Evolutionary conservation across 2,113 vertebrate species (phyloP), one percentile per base, ranked within the genome.

Genomic region (Dasypus novemcinctus): DNA sequence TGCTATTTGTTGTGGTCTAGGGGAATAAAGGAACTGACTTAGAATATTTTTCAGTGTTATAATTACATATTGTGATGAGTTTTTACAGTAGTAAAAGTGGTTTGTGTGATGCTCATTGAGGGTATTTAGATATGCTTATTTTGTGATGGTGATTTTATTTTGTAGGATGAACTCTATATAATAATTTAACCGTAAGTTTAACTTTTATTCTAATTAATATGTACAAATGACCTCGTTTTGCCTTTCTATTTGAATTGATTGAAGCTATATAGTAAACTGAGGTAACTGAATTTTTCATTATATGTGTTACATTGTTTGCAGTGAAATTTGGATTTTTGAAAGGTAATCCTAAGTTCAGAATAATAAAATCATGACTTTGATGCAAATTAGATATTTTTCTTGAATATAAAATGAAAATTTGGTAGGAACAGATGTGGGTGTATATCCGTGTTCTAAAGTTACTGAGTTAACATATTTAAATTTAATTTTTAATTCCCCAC

Each of bases 381-480:
- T 97, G 69, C 71, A 95, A 90, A 93, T 96, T 90, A 96, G 92
- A 23, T 97, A 66, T 93, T 96, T 95, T 94, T 96, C 86, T 90
- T 92, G 93, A 96, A 72, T 90, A 91, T 96, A 87, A 96, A 96
- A 68, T 94, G 69, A 95, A 96, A 96, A 93, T 87, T 90, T 96
- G 59, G 71, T 87, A 79, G 81, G 97, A 96, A 95, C 90, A 95
- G 94, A 97, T 10, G 96, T 96, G 96, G 92, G 96, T 95, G 94
- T 90, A 94, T 96, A 96, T 96, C 92, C 84, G 10, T 96, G 79
- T 96, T 97, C 93, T 95, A 84, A 94, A 97, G 92, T 96, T 96
- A 95, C 87, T 87, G 64, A 95, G 90, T 88, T 96, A 97, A 93
- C 94, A 83, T 96, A 97, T 95, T 97, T 96, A 91, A 95, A 96